A percentile compares a stretch with the other conserved stretches of the same genome.
These are phyloP conservation scores for Amorpha juglandis DNA, from an alignment of 2,888 invertebrate genomes.

Conservation along the genomic window DNA sequence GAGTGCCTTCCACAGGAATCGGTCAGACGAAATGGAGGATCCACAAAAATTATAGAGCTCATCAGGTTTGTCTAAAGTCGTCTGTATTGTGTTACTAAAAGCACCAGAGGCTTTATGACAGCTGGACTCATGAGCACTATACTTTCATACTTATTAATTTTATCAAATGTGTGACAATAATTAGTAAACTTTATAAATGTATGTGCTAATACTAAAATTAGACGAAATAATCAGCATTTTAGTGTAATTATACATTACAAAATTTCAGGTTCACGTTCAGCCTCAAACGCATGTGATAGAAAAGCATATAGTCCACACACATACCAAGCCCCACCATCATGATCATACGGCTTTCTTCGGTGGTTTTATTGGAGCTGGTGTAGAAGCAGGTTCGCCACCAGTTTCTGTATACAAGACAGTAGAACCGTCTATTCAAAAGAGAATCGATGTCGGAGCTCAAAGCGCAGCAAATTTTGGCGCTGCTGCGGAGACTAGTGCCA, in stretches of 20 bases:
- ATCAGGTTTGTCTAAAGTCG: constrained; percentile 59
- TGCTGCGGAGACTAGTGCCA: constrained; percentile 32
- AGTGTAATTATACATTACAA: neutral
- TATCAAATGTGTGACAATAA: constrained; percentile 4
- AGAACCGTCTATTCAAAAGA: constrained; percentile 59
- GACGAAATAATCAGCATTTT: neutral
- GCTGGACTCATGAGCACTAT: constrained; percentile 40
- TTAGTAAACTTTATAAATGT: neutral
- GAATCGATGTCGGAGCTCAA: constrained; percentile 62
- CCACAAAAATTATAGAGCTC: constrained; percentile 40
- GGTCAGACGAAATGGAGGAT: constrained; percentile 44
- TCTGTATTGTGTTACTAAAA: constrained; percentile 28
- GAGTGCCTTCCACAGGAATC: constrained; percentile 45
- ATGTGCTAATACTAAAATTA: constrained; percentile 8
- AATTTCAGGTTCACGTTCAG: constrained; percentile 60
- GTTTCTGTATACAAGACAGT: constrained; percentile 31
- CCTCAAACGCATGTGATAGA: constrained; percentile 58
- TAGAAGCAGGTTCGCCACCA: constrained; percentile 40
- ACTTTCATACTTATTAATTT: neutral
- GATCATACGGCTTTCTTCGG: constrained; percentile 60
- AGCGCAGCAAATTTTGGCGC: constrained; percentile 46
- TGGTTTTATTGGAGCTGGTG: constrained; percentile 61
- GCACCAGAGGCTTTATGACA: constrained; percentile 58
- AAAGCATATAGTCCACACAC: constrained; percentile 58
- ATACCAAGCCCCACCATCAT: constrained; percentile 66